A percentile compares a stretch with the other conserved stretches of the same genome.
Conservation (phyloP, 2,888 invertebrate genomes). For the Ephialtes manifestator region DNA sequence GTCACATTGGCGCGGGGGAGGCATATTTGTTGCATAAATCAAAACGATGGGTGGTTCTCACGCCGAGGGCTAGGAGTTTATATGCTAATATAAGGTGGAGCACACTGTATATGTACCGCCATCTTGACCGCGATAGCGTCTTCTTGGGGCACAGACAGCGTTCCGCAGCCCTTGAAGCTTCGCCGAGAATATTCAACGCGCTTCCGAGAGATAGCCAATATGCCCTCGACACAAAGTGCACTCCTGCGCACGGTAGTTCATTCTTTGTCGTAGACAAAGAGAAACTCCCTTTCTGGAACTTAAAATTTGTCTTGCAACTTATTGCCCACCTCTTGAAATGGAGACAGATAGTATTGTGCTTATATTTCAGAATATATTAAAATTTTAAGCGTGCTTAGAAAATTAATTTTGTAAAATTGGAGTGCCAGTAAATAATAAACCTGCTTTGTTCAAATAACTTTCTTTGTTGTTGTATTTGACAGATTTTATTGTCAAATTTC, state of each 20-base stretch:
- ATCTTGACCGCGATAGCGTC: conserved; percentile 82
- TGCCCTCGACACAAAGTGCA: conserved; percentile 73
- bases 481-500: too few relatives aligned
- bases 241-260: conserved; percentile 59
- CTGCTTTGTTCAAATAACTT: too few relatives aligned
- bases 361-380: background rate
- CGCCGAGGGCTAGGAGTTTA: conserved; percentile 83
- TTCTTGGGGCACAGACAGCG: conserved; percentile 49
- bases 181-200: conserved; percentile 78
- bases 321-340: conserved; percentile 59
- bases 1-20: conserved; percentile 76
- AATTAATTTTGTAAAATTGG: too few relatives aligned
- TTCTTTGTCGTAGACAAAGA: conserved; percentile 47
- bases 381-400: background rate
- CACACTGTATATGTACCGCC: conserved; percentile 80
- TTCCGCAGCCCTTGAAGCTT: conserved; percentile 38
- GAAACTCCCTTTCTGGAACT: conserved; percentile 31
- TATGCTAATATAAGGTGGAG: conserved; percentile 84
- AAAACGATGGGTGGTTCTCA: conserved; percentile 78
- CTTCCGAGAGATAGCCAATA: conserved; percentile 80
- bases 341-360: conserved; percentile 35
- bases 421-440: too few relatives aligned
- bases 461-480: too few relatives aligned
- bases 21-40: conserved; percentile 86
- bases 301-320: conserved; percentile 58